Base-by-base conservation (phyloP, 2,888 invertebrate genomes). In the Rhimphoctona megacephalus region DNA sequence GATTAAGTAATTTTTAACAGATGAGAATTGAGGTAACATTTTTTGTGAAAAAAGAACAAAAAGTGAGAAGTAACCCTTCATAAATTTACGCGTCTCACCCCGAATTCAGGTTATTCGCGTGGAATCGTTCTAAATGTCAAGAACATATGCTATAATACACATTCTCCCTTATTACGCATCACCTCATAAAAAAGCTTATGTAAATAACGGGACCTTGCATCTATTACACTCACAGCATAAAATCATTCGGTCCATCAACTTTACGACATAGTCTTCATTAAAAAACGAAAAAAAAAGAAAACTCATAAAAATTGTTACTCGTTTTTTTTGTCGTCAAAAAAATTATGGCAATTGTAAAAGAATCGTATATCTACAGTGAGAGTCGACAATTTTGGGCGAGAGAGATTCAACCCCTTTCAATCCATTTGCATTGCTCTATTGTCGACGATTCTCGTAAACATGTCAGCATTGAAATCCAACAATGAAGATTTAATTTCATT, bases 401-500 rank as follows among this genome's bases (percentile, higher is more conserved):
- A 25, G 61, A 61, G 46, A 67, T 30, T 52, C 78, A 52, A 49
- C 43, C 43, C 67, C 39, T 64, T 78, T 78, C 36, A 39, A 52
- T 36, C 22, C 52, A 66, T 74, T 81, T 54, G 25, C 46, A 57
- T 69, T 49, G 25, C 61, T 70, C 46, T 43, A 22, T 54, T 64
- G 61, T 76, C 76, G 61, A 70, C 30, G 69, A 70, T 77, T 49
- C 69, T 82, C 82, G 36, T 61, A 77, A 46, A 74, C 54, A 81
- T 39, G 64, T 81, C 76, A 36, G 69, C 69, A 82, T 76, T 82
- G 76, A 82, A 76, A 70, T 57, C 36, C 61, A 77, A 70, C 76
- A 77, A 57, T 77, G 73, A 82, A 77, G 57, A 69, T 82, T 77
- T 77, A 69, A 77, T 82, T 76, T 46, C 77, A 82, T 82, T 82